These are phyloP conservation scores for Megalops atlanticus DNA, from an alignment of 2,113 vertebrate species.

Conservation along the genomic window DNA sequence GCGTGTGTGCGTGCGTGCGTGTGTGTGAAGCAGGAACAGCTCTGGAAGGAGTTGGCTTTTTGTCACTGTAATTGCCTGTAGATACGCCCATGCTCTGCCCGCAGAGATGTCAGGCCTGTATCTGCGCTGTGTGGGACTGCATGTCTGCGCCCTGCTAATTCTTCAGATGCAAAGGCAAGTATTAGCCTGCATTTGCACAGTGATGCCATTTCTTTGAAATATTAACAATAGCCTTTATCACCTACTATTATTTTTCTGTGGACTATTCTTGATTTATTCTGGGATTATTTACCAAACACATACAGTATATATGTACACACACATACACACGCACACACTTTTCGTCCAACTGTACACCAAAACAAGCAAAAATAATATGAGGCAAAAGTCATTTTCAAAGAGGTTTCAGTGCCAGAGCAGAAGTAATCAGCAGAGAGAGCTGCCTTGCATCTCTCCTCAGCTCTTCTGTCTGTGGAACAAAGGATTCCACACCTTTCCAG, in stretches of 20 bases:
- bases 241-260: neutral
- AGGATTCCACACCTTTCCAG: slow-evolving; percentile 50
- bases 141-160: neutral
- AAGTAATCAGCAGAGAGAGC: slow-evolving; percentile 31
- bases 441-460: slow-evolving; percentile 33
- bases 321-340: neutral
- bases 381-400: neutral
- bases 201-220: neutral
- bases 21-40: slow-evolving; percentile 39
- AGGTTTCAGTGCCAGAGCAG: slow-evolving; percentile 6
- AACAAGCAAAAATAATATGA: neutral
- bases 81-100: slow-evolving; percentile 34
- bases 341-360: neutral
- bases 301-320: neutral
- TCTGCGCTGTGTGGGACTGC: neutral
- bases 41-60: slow-evolving; percentile 37
- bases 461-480: slow-evolving; percentile 44
- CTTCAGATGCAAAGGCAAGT: neutral
- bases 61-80: slow-evolving; percentile 47
- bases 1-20: no score
- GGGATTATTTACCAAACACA: neutral
- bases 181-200: neutral
- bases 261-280: neutral
- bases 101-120: neutral
- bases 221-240: neutral